Conservation (phyloP, 2,888 invertebrate genomes). For the Pecten maximus region DNA sequence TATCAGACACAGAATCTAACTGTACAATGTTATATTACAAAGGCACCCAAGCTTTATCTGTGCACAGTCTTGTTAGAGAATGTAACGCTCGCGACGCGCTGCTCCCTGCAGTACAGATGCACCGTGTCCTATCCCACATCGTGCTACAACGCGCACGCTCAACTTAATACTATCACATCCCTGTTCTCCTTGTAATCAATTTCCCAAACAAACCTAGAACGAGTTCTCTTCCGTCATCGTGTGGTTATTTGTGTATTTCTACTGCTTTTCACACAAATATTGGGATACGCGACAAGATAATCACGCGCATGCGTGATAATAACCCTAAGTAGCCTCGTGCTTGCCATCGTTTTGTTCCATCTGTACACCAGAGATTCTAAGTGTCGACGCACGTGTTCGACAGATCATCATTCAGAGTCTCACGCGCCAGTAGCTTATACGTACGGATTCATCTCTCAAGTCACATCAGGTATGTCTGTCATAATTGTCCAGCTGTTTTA, state of each 20-base stretch:
- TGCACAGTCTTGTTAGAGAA: no score
- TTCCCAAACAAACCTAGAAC: not conserved
- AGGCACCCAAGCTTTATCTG: no score
- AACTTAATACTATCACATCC: not conserved
- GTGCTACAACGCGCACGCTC: not conserved
- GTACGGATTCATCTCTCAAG: not conserved
- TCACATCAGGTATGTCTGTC: not conserved
- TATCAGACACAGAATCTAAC: no score
- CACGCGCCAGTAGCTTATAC: not conserved
- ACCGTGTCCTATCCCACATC: not conserved
- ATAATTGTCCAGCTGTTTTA: not conserved
- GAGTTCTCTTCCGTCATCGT: not conserved
- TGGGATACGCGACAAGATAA: not conserved
- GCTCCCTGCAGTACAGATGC: not conserved
- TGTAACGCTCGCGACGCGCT: not conserved
- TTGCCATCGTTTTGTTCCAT: not conserved
- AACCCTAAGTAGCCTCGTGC: not conserved
- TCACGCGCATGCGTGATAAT: not conserved
- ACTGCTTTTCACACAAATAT: slow-evolving; percentile 26
- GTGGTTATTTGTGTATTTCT: not conserved
- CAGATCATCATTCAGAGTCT: not conserved
- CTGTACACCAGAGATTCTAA: not conserved
- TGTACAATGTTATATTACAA: no score
- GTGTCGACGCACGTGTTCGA: slow-evolving; percentile 28
- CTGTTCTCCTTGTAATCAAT: not conserved